Evolutionary conservation across 1,140 invertebrate species (phyloP), one percentile per base, ranked within the genome.

Genomic region (Monomorium pharaonis): DNA sequence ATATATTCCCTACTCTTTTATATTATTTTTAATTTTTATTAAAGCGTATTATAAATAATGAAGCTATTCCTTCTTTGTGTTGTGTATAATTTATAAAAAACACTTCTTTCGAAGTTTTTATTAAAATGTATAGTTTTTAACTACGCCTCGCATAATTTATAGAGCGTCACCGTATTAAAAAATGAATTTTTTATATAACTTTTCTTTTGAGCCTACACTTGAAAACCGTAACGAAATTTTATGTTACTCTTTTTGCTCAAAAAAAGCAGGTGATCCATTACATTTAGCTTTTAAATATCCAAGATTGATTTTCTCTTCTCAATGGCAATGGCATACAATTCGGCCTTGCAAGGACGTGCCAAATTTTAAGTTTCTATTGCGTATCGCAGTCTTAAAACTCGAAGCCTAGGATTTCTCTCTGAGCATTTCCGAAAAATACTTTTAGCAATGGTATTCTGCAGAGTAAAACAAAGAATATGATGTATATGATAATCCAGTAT

Each of bases 301-400:
- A n/a, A 33, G 12, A 78, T 78, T 7, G 58, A 63, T 63, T 63
- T 30, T 62, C 42, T 63, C 18, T 47, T 47, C 56, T 60, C 12
- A 30, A 12, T 3, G 47, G 18, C 12, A 30, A 12, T 3, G 47
- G 18, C 18, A 10, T 62, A 42, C 42, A 21, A 33, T 18, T 62
- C 21, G 37, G 9, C 56, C 42, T 18, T 7, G 18, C 75, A 78
- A 78, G 58, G 75, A 37, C n/a, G 58, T 78, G 63, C n/a, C 58
- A 78, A 63, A 78, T 78, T 78, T 80, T 54, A 67, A 67, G 10
- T 80, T n/a, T 27, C 12, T 3, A 37, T 47, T 27, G n/a, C 27
- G 58, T 24, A 49, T 78, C 7, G 37, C 21, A 21, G 12, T 54
- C 62, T 51, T 65, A 54, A 51, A 78, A 49, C 5, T 54, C 21